Conservation (phyloP, 2,113 vertebrate genomes). For the Tinamus guttatus region DNA sequence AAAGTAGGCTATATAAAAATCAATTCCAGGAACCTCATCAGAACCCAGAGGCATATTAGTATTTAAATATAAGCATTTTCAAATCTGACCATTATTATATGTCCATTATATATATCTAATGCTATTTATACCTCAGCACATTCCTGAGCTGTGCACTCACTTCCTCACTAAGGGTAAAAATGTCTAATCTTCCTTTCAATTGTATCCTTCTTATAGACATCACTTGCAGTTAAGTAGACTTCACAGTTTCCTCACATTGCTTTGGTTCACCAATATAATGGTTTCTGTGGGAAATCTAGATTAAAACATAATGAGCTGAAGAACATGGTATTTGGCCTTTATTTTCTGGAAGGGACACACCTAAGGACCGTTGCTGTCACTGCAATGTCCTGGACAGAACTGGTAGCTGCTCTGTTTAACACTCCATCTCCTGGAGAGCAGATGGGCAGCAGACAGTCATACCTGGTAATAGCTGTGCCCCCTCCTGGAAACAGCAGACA, state of each 20-base stretch:
- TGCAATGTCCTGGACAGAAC: background rate
- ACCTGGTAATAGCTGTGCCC: background rate
- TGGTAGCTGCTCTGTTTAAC: background rate
- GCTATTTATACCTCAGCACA: background rate
- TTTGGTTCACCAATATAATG: background rate
- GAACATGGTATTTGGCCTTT: background rate
- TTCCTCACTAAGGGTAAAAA: fast-evolving
- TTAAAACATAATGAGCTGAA: background rate
- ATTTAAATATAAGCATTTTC: background rate
- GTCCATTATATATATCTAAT: background rate
- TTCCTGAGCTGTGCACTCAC: background rate
- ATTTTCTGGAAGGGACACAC: background rate
- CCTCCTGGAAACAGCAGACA: background rate
- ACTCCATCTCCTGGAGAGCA: background rate
- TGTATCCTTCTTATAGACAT: background rate
- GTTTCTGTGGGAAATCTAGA: background rate
- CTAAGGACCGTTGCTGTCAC: background rate
- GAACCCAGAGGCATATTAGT: background rate
- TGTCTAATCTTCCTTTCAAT: background rate
- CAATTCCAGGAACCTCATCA: background rate
- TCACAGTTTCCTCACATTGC: background rate
- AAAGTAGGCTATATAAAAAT: background rate
- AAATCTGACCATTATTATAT: background rate
- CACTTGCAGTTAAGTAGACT: background rate
- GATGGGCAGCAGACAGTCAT: background rate